Evolutionary conservation across 2,888 invertebrate genomes (phyloP).

Genomic region (Napeogenes inachia): DNA sequence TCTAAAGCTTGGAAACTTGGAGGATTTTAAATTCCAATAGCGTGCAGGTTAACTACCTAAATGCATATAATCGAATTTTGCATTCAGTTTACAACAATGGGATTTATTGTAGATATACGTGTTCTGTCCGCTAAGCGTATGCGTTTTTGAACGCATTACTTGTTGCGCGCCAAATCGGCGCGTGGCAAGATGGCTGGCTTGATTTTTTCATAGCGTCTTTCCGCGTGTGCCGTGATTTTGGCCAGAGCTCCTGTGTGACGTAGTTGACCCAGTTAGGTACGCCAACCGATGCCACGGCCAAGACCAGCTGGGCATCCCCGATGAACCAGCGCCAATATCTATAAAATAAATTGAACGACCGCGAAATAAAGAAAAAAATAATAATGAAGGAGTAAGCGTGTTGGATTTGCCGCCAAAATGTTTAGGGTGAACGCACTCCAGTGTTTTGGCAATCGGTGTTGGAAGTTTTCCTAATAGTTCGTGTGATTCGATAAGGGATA

Average conservation of each 20-base stretch:
- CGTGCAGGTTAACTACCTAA: conserved; percentile 64
- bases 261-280: conserved; percentile 71
- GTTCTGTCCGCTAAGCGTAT: conserved; percentile 54
- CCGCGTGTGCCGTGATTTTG: conserved; percentile 72
- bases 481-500: conserved; percentile 61
- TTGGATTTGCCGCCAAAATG: conserved; percentile 70
- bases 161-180: conserved; percentile 51
- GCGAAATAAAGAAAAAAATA: conserved; percentile 66
- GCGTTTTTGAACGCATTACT: conserved; percentile 44
- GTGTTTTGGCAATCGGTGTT: conserved; percentile 69
- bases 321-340: conserved; percentile 76
- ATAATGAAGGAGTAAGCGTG: conserved; percentile 67
- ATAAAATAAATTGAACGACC: conserved; percentile 74
- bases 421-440: conserved; percentile 72
- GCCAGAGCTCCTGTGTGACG: conserved; percentile 72
- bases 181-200: conserved; percentile 63
- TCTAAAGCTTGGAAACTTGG: conserved; percentile 40
- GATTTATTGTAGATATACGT: conserved; percentile 74
- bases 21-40: conserved; percentile 54
- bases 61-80: conserved; percentile 67
- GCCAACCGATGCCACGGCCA: conserved; percentile 76
- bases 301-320: conserved; percentile 74
- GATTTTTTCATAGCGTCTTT: conserved; percentile 62
- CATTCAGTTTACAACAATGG: conserved; percentile 65
- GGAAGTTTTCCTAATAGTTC: conserved; percentile 72